A percentile compares a stretch with the other conserved stretches of the same genome.
Evolutionary conservation across 2,888 invertebrate genomes (phyloP).

Genomic region (Ceriagrion tenellum): DNA sequence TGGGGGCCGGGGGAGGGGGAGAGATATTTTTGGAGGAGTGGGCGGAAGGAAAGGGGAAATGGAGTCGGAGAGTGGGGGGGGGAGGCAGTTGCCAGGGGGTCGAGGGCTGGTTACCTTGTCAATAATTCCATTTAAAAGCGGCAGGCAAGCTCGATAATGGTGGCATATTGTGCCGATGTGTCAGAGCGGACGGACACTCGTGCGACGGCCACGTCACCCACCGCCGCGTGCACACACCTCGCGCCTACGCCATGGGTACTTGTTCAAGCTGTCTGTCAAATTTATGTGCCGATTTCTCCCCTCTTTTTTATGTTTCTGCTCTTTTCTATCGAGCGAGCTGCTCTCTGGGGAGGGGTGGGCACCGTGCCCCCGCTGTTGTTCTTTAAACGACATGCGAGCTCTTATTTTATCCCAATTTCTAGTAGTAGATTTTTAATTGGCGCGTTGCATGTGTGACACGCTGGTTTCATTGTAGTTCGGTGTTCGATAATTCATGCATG

Average conservation of each 20-base stretch:
- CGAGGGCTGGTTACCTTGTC: conserved; percentile 30
- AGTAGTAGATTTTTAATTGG: no score
- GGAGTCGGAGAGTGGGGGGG: background rate
- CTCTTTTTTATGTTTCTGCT: background rate
- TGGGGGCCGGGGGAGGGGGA: background rate
- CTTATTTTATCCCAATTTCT: no score
- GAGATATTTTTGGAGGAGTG: background rate
- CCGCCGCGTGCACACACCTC: background rate
- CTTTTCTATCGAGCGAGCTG: background rate
- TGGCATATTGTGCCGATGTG: conserved; percentile 40
- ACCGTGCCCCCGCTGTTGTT: background rate
- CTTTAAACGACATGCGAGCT: background rate
- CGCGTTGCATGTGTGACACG: no score
- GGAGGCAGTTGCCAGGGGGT: background rate
- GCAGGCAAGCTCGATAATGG: conserved; percentile 48
- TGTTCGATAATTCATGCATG: no score
- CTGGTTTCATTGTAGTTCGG: no score
- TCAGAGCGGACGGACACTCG: background rate
- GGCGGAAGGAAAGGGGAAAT: no score
- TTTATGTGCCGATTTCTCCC: background rate
- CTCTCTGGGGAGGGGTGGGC: background rate
- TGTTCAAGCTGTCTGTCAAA: background rate
- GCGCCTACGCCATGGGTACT: background rate
- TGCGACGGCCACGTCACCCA: background rate
- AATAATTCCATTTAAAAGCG: conserved; percentile 58